Percentiles rank a stretch among this genome's conserved stretches.
phyloP scores from a whole-genome alignment of 2,797 vertebrate species.

The Apogon hyalosoma region DNA sequence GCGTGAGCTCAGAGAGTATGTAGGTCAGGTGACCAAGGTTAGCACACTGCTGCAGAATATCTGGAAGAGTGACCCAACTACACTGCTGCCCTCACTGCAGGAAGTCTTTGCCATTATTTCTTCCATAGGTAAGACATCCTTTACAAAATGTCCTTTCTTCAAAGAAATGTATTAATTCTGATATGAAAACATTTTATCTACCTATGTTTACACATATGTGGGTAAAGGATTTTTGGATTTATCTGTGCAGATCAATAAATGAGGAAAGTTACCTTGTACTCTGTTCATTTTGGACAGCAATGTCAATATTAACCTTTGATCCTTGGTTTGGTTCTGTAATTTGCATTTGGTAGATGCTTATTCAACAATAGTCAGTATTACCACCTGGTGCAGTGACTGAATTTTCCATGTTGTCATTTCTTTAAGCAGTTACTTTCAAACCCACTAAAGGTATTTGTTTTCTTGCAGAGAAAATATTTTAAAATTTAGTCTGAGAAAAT shows the following conservation, averaged over 20 bases:
- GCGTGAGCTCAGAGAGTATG: conserved; percentile 91
- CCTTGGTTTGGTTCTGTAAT: conserved; percentile 1
- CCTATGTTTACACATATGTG: neutral
- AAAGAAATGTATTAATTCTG: neutral
- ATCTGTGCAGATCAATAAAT: conserved; percentile 10
- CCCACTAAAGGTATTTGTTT: neutral
- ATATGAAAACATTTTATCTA: neutral
- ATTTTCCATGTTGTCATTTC: neutral
- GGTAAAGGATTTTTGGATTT: conserved; percentile 3
- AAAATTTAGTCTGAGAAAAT: neutral
- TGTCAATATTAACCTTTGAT: conserved; percentile 38
- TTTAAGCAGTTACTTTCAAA: neutral
- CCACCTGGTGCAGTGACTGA: neutral
- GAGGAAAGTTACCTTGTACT: conserved; percentile 10
- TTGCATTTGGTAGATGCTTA: conserved; percentile 17
- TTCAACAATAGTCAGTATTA: conserved; percentile 12
- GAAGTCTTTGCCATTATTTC: conserved; percentile 97
- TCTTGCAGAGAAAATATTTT: neutral
- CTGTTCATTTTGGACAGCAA: conserved; percentile 5
- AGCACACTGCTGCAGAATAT: conserved; percentile 92
- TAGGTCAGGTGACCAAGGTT: conserved; percentile 94
- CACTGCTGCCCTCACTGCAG: conserved; percentile 93
- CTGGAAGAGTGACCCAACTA: conserved; percentile 94
- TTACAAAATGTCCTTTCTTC: neutral
- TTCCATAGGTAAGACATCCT: conserved; percentile 88